phyloP scores from a whole-genome alignment of 2,888 invertebrate species.

The Mesorhabditis belari region DNA sequence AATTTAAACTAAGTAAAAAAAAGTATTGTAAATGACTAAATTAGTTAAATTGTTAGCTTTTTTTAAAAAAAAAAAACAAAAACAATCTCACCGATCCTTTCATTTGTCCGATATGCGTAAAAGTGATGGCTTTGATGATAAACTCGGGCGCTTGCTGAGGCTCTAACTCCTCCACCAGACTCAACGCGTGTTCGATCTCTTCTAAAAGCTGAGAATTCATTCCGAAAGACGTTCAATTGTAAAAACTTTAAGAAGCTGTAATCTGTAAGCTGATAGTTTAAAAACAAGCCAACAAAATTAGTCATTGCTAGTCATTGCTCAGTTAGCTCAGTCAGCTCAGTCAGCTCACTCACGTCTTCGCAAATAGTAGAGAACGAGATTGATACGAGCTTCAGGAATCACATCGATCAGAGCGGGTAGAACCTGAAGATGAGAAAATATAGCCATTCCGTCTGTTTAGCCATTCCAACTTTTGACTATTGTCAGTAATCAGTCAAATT shows the following conservation, averaged over 20 bases:
- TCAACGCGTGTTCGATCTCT: conserved; percentile 35
- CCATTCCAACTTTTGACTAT: neutral
- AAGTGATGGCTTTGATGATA: conserved; percentile 89
- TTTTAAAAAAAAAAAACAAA: neutral
- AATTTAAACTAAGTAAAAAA: too few species aligned
- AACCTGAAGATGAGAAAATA: conserved; percentile 66
- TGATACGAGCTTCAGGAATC: conserved; percentile 89
- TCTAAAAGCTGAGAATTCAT: conserved; percentile 18
- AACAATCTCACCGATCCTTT: conserved; percentile 69
- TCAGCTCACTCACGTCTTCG: conserved; percentile 67
- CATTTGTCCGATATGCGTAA: conserved; percentile 85
- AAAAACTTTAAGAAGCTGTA: too few species aligned
- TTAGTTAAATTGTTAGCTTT: neutral
- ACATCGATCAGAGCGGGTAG: conserved; percentile 86
- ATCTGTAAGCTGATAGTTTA: too few species aligned
- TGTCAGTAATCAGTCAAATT: too few species aligned
- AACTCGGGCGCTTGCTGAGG: conserved; percentile 90
- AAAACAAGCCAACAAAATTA: too few species aligned
- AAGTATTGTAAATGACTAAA: too few species aligned
- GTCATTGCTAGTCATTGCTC: too few species aligned
- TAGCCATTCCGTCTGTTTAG: neutral
- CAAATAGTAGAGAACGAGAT: conserved; percentile 87
- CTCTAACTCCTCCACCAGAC: conserved; percentile 67
- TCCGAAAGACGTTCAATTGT: too few species aligned
- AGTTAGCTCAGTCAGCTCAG: too few species aligned